Conservation (phyloP, 2,888 invertebrate species). For the Lepidocyrtoides sp. region DNA sequence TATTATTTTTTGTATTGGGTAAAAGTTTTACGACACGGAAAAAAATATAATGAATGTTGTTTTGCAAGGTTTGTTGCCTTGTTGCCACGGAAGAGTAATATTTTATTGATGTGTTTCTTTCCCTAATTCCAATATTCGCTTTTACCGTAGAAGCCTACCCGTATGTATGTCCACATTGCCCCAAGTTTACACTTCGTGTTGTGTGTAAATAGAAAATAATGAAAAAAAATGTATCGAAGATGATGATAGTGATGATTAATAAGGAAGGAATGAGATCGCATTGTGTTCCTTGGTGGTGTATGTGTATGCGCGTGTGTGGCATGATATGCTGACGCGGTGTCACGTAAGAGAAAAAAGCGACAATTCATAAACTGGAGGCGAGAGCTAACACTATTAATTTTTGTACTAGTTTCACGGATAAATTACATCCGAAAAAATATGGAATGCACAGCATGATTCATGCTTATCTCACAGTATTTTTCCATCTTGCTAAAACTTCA, state of each 20-base stretch:
- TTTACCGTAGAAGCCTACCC: no score
- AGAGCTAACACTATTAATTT: conserved; percentile 58
- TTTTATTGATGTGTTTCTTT: no score
- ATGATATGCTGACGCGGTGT: conserved; percentile 3
- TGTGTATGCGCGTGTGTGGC: not conserved
- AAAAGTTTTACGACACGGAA: no score
- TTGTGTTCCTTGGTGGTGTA: not conserved
- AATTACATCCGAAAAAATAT: conserved; percentile 50
- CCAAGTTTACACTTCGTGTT: not conserved
- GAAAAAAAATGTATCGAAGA: not conserved
- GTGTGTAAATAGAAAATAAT: not conserved
- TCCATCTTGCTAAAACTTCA: conserved; percentile 47
- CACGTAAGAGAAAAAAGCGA: conserved; percentile 9
- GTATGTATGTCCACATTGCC: not conserved
- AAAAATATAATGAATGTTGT: no score
- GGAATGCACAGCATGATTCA: conserved; percentile 58
- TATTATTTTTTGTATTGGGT: no score
- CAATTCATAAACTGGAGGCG: conserved; percentile 24
- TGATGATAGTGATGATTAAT: conserved; percentile 1
- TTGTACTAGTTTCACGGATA: conserved; percentile 45
- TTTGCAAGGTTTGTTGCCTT: not conserved
- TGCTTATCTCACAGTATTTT: conserved; percentile 39
- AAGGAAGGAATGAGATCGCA: conserved; percentile 3
- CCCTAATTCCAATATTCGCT: no score
- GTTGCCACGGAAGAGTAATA: no score